phyloP scores from a whole-genome alignment of 2,797 vertebrate genomes.

The Leucoraja ocellata region DNA sequence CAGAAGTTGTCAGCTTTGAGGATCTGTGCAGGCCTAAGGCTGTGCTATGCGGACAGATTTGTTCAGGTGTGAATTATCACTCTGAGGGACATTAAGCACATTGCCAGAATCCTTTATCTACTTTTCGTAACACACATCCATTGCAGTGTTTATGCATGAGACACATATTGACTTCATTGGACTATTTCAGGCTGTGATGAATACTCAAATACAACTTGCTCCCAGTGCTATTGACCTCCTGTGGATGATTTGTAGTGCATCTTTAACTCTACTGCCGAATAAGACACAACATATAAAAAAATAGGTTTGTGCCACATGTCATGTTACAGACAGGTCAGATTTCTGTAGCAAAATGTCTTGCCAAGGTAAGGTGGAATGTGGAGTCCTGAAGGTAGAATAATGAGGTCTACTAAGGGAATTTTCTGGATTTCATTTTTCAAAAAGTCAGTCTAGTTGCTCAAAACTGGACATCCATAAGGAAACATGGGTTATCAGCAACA shows the following conservation, averaged over 20 bases:
- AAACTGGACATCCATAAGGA: too few species aligned
- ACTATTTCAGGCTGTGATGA: neutral
- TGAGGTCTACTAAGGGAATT: neutral
- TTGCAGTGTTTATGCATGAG: neutral
- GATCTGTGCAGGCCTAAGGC: neutral
- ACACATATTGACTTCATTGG: conserved; percentile 2
- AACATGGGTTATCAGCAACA: too few species aligned
- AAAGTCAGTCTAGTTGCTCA: neutral
- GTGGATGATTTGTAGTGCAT: neutral
- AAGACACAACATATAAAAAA: neutral
- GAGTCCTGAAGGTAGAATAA: neutral
- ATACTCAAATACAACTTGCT: neutral
- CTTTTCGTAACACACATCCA: conserved; percentile 40
- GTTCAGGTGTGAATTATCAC: conserved; percentile 48
- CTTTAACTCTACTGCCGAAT: neutral
- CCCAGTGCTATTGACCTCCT: neutral
- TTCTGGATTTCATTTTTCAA: neutral
- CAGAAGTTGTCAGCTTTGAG: neutral
- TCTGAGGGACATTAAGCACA: conserved; percentile 41
- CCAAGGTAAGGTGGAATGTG: neutral
- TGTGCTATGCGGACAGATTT: conserved; percentile 45
- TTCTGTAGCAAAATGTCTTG: neutral
- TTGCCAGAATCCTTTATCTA: conserved; percentile 42
- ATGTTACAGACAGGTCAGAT: neutral
- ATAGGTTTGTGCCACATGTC: neutral